phyloP scores from a whole-genome alignment of 2,113 vertebrate species.

The Silurus glanis region DNA sequence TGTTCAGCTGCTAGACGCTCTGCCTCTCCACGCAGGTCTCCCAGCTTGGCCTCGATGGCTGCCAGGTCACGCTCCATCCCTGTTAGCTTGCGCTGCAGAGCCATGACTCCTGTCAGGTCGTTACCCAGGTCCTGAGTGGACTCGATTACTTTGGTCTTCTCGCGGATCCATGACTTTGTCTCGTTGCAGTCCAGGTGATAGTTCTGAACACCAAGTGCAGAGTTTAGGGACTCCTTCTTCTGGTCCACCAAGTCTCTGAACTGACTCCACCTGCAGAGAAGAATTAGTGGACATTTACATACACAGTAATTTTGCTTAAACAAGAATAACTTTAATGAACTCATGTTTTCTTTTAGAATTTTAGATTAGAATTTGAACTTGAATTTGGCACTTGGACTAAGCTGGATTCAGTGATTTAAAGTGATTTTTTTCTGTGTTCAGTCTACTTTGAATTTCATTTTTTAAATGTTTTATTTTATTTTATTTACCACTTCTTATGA shows the following conservation, averaged over 20 bases:
- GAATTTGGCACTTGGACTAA: too few species aligned
- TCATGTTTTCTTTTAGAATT: background rate
- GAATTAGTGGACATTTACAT: background rate
- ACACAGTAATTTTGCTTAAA: background rate
- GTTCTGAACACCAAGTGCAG: slow-evolving; percentile 96
- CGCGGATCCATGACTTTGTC: slow-evolving; percentile 98
- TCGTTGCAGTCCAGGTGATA: slow-evolving; percentile 98
- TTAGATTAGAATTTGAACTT: too few species aligned
- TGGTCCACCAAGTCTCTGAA: slow-evolving; percentile 95
- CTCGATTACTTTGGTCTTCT: slow-evolving; percentile 99
- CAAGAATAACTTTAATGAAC: background rate
- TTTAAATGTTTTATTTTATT: too few species aligned
- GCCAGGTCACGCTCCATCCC: slow-evolving; percentile 97
- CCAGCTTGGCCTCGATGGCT: slow-evolving; percentile 94
- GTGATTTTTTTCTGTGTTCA: too few species aligned
- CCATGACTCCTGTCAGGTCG: slow-evolving; percentile 95
- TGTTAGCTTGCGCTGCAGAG: slow-evolving; percentile 94
- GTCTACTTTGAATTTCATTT: too few species aligned
- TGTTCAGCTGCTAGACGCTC: slow-evolving; percentile 87
- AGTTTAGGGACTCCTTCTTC: slow-evolving; percentile 92
- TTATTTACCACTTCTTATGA: too few species aligned
- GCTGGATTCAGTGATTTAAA: too few species aligned
- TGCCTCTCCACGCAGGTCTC: slow-evolving; percentile 90
- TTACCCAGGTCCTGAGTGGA: slow-evolving; percentile 98
- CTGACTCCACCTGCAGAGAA: slow-evolving; percentile 86